Base-by-base conservation (phyloP, 2,113 vertebrate species). In the Erythrolamprus reginae region DNA sequence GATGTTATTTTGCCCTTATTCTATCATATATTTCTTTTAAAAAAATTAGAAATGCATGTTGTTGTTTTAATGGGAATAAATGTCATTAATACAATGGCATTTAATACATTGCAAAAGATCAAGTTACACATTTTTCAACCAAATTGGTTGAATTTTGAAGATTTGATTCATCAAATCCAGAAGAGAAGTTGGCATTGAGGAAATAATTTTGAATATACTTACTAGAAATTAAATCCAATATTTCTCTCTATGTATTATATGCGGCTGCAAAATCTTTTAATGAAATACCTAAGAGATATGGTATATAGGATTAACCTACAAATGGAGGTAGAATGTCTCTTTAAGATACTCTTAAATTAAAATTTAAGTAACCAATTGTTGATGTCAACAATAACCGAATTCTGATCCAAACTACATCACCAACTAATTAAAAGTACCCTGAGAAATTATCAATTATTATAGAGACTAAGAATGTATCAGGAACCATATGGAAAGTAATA, bases 1-100 rank as follows among this genome's bases (percentile, higher is more conserved):
- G 58, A 91, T 94, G 92, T 92, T 90, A 89, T 82, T 42, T 42
- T 91, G 90, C 91, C 82, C 90, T 55, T 26, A 21, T 65, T 15
- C 15, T 82, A 89, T 93, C 33, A 42, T 90, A 33, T 19, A 56
- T 86, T 92, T 95, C n/a, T 88, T 86, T 28, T 0, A 61, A 70
- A n/a, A 65, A 70, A 92, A 90, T 90, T 84, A 94, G 61, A 95
- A 77, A 91, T 92, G 86, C 89, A 82, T 55, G 91, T 84, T 93
- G 13, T 47, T 85, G 65, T 92, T 95, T 86, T 89, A 91, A 92
- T 87, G 89, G 91, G 89, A 90, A 56, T 92, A 82, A 83, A 83
- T 21, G 1, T 26, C 8, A 45, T 77, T 2, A 50, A 1, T 23
- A 52, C 86, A 50, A 48, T 50, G 48, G 48, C 48, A 50, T 50